phyloP scores from a whole-genome alignment of 2,888 invertebrate species.

The Metacarcinus magister region DNA sequence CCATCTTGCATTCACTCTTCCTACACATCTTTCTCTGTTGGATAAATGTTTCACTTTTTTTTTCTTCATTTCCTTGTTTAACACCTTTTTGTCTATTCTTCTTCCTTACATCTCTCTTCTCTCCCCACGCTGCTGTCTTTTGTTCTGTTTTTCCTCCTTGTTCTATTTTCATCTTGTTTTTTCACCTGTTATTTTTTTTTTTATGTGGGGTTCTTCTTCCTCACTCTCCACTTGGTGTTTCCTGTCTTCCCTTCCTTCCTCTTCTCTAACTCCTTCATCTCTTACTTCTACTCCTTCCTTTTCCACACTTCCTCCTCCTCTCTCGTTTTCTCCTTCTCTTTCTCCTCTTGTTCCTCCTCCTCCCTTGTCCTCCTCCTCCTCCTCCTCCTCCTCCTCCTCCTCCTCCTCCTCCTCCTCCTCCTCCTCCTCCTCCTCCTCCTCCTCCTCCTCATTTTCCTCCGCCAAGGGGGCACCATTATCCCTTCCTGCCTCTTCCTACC shows the following conservation, averaged over 20 bases:
- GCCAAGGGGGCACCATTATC: slow-evolving; percentile 33
- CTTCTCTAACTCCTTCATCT: no score
- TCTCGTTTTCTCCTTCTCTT: no score
- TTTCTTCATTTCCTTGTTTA: neutral
- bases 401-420: neutral
- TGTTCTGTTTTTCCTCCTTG: no score
- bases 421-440: neutral
- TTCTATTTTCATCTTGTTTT: no score
- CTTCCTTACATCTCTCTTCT: neutral
- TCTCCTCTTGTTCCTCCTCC: neutral
- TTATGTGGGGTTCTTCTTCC: no score
- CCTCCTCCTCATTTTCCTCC: slow-evolving; percentile 16
- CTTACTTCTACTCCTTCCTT: no score
- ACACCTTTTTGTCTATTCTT: neutral
- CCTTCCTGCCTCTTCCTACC: slow-evolving; percentile 39
- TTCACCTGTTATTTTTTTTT: no score
- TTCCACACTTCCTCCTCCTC: no score
- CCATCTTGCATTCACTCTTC: no score
- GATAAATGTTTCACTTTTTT: no score
- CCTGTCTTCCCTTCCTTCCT: neutral
- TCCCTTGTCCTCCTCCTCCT: neutral
- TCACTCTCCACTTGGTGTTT: no score
- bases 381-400: neutral
- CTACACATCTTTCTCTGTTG: no score
- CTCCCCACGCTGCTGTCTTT: neutral